Percentiles rank a stretch among this genome's conserved stretches.
These are phyloP conservation scores for Pantherophis alleghaniensis DNA, from an alignment of 2,797 vertebrate genomes.

Conservation along the genomic window DNA sequence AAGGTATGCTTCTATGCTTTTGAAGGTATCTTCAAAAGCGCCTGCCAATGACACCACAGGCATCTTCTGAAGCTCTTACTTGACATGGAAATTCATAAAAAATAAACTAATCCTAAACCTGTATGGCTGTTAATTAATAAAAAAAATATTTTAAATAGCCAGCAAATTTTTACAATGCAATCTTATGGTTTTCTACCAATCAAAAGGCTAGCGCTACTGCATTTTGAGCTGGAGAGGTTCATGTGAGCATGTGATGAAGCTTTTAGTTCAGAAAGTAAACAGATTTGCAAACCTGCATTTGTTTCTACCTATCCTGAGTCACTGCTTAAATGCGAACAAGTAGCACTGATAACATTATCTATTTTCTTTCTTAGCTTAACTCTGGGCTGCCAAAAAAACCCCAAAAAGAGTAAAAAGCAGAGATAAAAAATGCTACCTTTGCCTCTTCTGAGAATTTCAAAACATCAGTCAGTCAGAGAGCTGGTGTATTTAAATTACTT, in stretches of 20 bases:
- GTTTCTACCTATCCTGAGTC: background rate
- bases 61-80: background rate
- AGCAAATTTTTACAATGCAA: background rate
- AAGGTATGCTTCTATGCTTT: too few relatives aligned
- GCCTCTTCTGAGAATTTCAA: background rate
- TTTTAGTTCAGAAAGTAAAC: background rate
- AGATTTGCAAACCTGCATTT: background rate
- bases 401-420: background rate
- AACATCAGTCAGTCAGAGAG: background rate
- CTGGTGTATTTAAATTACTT: background rate
- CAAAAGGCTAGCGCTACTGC: background rate
- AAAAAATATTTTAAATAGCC: background rate
- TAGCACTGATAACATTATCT: background rate
- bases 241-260: background rate
- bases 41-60: background rate
- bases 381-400: background rate
- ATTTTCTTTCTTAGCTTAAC: background rate
- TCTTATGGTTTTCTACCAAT: background rate
- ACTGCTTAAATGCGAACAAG: background rate
- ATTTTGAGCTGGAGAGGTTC: background rate
- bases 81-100: background rate
- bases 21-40: background rate
- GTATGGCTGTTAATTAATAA: background rate
- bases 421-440: background rate
- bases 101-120: background rate